Evolutionary conservation across 2,797 vertebrate species (phyloP).

Genomic region (Tadarida brasiliensis): DNA sequence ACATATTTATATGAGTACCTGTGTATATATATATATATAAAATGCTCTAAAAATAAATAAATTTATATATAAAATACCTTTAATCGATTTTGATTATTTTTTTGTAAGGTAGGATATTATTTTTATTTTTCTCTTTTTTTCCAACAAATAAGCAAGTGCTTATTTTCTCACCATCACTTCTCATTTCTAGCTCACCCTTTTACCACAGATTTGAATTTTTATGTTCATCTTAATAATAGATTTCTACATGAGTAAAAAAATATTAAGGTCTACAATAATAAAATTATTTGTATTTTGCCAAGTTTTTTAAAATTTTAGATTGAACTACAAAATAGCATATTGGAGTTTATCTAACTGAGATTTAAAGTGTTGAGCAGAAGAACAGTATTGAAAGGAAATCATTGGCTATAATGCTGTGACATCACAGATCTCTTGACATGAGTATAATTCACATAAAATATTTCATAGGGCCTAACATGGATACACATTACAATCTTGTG

Average conservation of each 20-base stretch:
- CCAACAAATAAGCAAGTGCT: not conserved
- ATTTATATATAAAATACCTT: not conserved
- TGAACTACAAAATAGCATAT: not conserved
- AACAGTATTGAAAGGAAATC: not conserved
- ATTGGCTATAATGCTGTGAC: not conserved
- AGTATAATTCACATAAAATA: not conserved
- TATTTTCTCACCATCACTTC: not conserved
- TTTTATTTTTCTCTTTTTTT: not conserved
- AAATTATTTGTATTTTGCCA: not conserved
- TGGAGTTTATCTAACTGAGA: not conserved
- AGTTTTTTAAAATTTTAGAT: not conserved
- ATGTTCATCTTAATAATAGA: not conserved
- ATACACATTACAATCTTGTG: not conserved
- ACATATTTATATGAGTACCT: not conserved
- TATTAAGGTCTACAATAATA: not conserved
- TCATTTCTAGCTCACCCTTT: not conserved
- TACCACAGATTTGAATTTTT: not conserved
- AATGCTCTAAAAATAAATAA: not conserved
- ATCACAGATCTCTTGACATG: not conserved
- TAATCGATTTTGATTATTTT: not conserved
- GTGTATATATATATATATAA: fast-evolving
- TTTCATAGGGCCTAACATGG: not conserved
- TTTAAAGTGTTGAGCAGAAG: not conserved
- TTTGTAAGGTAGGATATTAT: not conserved
- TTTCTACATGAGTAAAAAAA: not conserved